These are phyloP conservation scores for Operophtera brumata DNA, from an alignment of 2,888 invertebrate genomes.

Conservation along the genomic window DNA sequence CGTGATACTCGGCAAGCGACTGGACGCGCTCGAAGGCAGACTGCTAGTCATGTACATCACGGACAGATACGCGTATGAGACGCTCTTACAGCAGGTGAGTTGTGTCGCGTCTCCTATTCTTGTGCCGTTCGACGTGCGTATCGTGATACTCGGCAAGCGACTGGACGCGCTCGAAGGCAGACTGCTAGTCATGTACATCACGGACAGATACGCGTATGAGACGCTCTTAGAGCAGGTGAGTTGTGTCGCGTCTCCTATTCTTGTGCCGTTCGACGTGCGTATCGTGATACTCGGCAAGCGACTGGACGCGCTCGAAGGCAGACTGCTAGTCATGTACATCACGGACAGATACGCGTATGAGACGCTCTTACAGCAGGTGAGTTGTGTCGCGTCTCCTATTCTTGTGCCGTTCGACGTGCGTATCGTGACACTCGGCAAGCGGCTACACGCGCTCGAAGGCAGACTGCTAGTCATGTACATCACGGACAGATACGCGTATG, in stretches of 20 bases:
- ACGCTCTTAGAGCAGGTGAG: constrained; percentile 93
- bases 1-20: constrained; percentile 96
- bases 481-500: constrained; percentile 99
- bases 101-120: too few relatives aligned
- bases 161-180: constrained; percentile 93
- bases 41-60: constrained; percentile 98
- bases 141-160: constrained; percentile 97
- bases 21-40: constrained; percentile 92
- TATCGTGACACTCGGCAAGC: constrained; percentile 97
- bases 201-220: constrained; percentile 98
- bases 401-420: constrained; percentile 99
- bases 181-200: constrained; percentile 97
- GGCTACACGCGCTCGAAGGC: constrained; percentile 92
- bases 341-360: constrained; percentile 99
- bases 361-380: constrained; percentile 93
- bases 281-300: constrained; percentile 98
- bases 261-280: constrained; percentile 98
- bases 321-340: constrained; percentile 97
- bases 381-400: too few relatives aligned
- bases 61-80: constrained; percentile 98
- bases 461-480: constrained; percentile 97
- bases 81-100: constrained; percentile 91
- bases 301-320: constrained; percentile 91
- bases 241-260: too few relatives aligned
- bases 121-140: constrained; percentile 99